These are phyloP conservation scores for Hydrozoanthus gracilis DNA, from an alignment of 92 coral and sea anemone genomes.

Conservation along the genomic window DNA sequence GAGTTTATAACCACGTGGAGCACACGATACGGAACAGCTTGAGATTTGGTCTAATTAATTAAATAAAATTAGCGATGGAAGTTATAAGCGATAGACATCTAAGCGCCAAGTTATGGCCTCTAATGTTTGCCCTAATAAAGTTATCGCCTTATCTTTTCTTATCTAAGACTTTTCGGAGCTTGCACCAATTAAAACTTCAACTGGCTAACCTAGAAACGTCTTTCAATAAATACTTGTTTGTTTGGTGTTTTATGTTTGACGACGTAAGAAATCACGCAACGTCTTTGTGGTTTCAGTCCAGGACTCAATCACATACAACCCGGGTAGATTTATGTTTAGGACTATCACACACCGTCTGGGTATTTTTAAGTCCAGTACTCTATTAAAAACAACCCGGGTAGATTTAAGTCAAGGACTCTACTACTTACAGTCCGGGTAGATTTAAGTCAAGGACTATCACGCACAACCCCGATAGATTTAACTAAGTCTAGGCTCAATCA, in stretches of 20 bases:
- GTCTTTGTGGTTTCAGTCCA: too few relatives aligned
- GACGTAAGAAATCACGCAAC: too few relatives aligned
- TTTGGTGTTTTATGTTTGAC: background rate
- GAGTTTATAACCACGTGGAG: constrained; percentile 27
- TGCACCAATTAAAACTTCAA: background rate
- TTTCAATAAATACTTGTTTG: background rate
- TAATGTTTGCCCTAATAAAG: background rate
- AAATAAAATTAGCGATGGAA: background rate
- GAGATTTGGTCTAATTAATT: constrained; percentile 1
- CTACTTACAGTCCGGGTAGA: too few relatives aligned
- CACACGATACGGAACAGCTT: constrained; percentile 5
- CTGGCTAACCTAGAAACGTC: background rate
- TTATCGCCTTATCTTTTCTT: constrained; percentile 26
- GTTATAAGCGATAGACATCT: constrained; percentile 4
- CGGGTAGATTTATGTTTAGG: too few relatives aligned
- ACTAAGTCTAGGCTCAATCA: too few relatives aligned
- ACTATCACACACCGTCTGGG: too few relatives aligned
- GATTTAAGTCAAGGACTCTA: too few relatives aligned
- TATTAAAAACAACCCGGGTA: too few relatives aligned
- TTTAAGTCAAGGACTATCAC: too few relatives aligned
- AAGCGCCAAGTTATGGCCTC: constrained; percentile 6
- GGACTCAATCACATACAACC: too few relatives aligned
- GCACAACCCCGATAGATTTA: too few relatives aligned
- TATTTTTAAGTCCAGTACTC: too few relatives aligned
- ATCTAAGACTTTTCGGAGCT: background rate